Percentiles rank a stretch among this genome's conserved stretches.
Evolutionary conservation across 1,140 invertebrate species (phyloP).

Genomic region (Anastrepha ludens): DNA sequence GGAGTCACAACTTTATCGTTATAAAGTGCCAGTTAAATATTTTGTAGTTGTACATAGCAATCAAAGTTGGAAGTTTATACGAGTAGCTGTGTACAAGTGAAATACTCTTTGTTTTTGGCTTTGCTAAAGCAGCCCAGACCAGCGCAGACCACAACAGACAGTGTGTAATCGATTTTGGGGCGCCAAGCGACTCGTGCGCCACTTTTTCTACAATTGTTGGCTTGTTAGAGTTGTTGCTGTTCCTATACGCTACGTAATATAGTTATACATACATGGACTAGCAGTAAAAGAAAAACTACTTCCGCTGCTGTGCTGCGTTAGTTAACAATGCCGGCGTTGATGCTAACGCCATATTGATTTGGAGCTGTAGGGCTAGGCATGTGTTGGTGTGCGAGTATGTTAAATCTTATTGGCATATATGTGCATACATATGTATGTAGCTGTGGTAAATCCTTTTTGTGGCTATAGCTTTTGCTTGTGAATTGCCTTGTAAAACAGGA

Average conservation of each 20-base stretch:
- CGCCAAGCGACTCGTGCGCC: constrained; percentile 63
- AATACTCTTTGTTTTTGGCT: no score
- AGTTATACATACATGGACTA: not conserved
- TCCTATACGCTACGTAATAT: not conserved
- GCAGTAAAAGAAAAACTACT: constrained; percentile 54
- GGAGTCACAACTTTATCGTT: constrained; percentile 35
- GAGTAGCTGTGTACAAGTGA: no score
- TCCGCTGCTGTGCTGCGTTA: constrained; percentile 44
- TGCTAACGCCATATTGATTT: constrained; percentile 55
- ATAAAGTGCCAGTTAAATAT: constrained; percentile 28
- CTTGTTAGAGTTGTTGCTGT: not conserved
- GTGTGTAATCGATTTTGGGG: constrained; percentile 71
- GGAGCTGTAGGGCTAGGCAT: not conserved
- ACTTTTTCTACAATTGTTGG: not conserved
- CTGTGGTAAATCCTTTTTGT: not conserved
- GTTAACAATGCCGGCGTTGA: constrained; percentile 16
- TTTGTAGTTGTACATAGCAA: constrained; percentile 14
- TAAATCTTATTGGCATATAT: not conserved
- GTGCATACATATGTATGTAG: not conserved
- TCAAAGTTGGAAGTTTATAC: no score
- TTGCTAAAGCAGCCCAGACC: no score
- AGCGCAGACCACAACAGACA: not conserved
- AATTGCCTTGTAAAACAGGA: not conserved
- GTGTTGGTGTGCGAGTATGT: constrained; percentile 20
- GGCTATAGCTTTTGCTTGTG: constrained; percentile 23